Conservation (phyloP, 2,888 invertebrate genomes). For the Synergus japonicus region DNA sequence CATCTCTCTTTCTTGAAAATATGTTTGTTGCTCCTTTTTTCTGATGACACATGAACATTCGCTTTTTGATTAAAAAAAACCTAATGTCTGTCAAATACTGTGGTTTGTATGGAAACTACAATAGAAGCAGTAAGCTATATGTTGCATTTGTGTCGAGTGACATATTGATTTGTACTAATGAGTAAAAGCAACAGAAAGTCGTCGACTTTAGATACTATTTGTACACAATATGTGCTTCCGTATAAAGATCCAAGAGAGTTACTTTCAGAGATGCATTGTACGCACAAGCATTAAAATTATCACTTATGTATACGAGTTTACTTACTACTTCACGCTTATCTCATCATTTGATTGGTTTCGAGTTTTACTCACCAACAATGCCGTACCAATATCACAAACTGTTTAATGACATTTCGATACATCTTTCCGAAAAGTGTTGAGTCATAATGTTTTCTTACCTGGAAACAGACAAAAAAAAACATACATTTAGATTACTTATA, state of each 20-base stretch:
- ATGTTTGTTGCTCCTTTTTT: too few species aligned
- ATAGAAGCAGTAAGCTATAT: not conserved
- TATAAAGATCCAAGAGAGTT: not conserved
- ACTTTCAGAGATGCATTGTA: not conserved
- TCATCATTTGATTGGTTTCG: not conserved
- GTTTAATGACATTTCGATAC: not conserved
- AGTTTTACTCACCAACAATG: not conserved
- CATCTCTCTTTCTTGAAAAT: not conserved
- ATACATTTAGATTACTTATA: too few species aligned
- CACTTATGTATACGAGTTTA: not conserved
- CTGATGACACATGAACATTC: too few species aligned
- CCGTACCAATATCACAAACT: not conserved
- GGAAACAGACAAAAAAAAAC: not conserved
- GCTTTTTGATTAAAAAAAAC: not conserved
- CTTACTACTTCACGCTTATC: not conserved
- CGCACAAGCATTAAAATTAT: not conserved
- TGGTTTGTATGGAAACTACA: not conserved
- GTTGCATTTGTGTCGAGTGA: not conserved
- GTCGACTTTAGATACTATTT: not conserved
- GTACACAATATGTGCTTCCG: not conserved
- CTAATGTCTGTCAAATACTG: not conserved
- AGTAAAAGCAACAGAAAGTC: conserved; percentile 12
- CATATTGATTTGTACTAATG: conserved; percentile 12
- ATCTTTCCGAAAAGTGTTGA: not conserved
- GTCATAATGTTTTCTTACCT: not conserved